Evolutionary conservation across 2,797 vertebrate species (phyloP).

Genomic region (Natrix natrix): DNA sequence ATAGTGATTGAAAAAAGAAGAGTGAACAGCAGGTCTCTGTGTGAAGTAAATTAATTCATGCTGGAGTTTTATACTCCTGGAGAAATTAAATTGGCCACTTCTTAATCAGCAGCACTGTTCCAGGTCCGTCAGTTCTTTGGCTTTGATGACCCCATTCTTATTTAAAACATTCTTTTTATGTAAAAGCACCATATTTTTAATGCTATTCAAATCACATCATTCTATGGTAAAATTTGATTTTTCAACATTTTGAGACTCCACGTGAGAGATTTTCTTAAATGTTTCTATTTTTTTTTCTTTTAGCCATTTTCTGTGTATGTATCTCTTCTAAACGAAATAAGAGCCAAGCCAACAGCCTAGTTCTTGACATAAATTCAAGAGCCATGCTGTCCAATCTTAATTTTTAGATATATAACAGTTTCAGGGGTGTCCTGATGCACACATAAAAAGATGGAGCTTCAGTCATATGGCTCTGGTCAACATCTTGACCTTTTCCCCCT

Average conservation of each 20-base stretch:
- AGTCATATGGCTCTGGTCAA: background rate
- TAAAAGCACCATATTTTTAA: constrained; percentile 27
- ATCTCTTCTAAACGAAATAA: constrained; percentile 1
- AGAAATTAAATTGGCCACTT: constrained; percentile 71
- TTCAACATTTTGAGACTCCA: background rate
- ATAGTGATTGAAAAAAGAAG: constrained; percentile 68
- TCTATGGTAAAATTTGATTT: constrained; percentile 6
- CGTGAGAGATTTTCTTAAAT: background rate
- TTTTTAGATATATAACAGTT: background rate
- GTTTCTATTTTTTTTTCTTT: background rate
- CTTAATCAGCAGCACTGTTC: constrained; percentile 53
- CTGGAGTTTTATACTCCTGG: constrained; percentile 63
- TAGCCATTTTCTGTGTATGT: background rate
- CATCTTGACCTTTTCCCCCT: background rate
- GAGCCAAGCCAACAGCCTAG: background rate
- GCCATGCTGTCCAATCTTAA: background rate
- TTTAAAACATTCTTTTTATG: constrained; percentile 39
- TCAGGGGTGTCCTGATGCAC: background rate
- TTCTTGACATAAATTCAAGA: background rate
- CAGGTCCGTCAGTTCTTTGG: constrained; percentile 44
- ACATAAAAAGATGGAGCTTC: background rate
- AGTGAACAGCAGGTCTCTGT: constrained; percentile 61
- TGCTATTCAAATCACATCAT: constrained; percentile 15
- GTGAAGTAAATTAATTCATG: constrained; percentile 70
- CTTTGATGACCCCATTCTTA: constrained; percentile 34